Conservation (phyloP, 2,888 invertebrate species). For the Drosophila meridiana region DNA sequence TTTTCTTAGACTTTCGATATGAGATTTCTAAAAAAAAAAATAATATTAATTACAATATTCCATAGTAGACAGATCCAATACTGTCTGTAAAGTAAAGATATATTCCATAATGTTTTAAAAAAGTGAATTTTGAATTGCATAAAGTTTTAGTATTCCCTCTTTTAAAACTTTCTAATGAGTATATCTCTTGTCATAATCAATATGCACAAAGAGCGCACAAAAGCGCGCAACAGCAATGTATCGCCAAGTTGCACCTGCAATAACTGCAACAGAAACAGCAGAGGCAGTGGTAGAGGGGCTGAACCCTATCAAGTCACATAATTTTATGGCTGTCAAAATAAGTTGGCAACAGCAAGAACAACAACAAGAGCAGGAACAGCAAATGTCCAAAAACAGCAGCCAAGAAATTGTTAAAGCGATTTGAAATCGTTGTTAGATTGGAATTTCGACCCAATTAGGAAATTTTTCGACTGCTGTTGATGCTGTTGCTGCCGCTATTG, state of each 20-base stretch:
- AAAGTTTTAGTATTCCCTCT: not conserved
- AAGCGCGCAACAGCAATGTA: conserved; percentile 42
- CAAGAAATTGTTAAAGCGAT: conserved; percentile 54
- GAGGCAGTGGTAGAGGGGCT: conserved; percentile 14
- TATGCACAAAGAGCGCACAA: conserved; percentile 19
- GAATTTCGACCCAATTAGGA: conserved; percentile 83
- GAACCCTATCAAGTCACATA: conserved; percentile 48
- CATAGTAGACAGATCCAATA: too few species aligned
- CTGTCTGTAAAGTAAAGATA: too few species aligned
- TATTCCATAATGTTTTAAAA: too few species aligned
- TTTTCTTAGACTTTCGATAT: too few species aligned
- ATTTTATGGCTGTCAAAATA: conserved; percentile 53
- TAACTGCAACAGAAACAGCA: not conserved
- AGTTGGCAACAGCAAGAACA: conserved; percentile 32
- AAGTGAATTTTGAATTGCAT: too few species aligned
- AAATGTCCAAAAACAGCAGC: conserved; percentile 40
- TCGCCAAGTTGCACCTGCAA: conserved; percentile 21
- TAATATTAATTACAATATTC: too few species aligned
- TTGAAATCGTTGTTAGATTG: conserved; percentile 81
- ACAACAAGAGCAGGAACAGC: conserved; percentile 14
- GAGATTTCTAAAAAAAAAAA: too few species aligned
- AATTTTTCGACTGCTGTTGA: conserved; percentile 64
- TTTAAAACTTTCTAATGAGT: not conserved
- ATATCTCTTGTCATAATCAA: not conserved
- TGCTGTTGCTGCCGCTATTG: conserved; percentile 29